Base-by-base conservation (phyloP, 2,888 invertebrate species). In the Lycaena phlaeas region DNA sequence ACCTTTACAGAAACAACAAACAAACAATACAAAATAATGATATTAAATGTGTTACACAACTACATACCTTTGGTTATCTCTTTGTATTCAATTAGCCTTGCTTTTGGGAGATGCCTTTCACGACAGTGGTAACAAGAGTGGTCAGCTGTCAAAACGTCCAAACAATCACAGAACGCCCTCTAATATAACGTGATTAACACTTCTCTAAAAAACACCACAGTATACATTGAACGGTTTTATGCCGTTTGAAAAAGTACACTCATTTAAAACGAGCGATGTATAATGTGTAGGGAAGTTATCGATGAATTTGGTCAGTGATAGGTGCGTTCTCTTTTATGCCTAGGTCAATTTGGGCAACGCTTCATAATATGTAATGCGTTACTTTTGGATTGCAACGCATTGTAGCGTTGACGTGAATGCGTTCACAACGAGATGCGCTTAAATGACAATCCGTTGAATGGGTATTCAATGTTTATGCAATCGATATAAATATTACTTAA, bases 61-160 rank as follows among this genome's bases (percentile, higher is more conserved):
- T 69, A 70, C 76, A 82, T 76, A 76, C 75, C 74, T 55, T 59
- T 54, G 75, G 78, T 81, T 77, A 62, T 66, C 66, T 65, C 79
- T 78, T 84, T 84, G 79, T 84, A 77, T 78, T 81, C 82, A 79
- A 84, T 84, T 84, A 82, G 81, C 79, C 71, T 76, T 79, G 79
- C 74, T 73, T 79, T 79, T 74, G 71, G 72, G 74, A 56, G 76
- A 72, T 76, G 72, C 79, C 82, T 78, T 79, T 79, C 78, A 77
- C 75, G 78, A 73, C 78, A 77, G 68, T 74, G 76, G 77, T 82
- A 82, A 82, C 82, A 68, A 82, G 77, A 72, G 61, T 74, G 82
- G 82, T 81, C 82, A 78, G 73, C 84, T 84, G 84, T 84, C 82
- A 84, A 82, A 77, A 77, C 61, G 75, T 84, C 82, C 76, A 78